Conservation (phyloP, 2,888 invertebrate species). For the Anorthoa munda region DNA sequence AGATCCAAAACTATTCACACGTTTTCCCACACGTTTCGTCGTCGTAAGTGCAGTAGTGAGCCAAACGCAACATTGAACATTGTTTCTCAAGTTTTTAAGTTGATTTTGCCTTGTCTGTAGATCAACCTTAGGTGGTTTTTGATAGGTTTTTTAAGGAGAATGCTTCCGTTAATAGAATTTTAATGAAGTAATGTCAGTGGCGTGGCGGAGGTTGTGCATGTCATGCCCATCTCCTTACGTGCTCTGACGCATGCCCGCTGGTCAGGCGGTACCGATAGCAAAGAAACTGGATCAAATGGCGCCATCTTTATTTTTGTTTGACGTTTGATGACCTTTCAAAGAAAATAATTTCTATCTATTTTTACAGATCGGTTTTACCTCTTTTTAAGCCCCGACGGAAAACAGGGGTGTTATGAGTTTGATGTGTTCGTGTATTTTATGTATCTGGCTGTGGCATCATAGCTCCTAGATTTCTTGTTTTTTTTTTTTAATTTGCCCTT, state of each 20-base stretch:
- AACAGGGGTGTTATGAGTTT: too few species aligned
- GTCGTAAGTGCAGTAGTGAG: conserved; percentile 10
- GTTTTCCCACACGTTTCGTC: neutral
- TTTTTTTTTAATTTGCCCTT: too few species aligned
- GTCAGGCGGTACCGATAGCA: conserved; percentile 73
- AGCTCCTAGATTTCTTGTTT: too few species aligned
- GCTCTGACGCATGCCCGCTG: conserved; percentile 80
- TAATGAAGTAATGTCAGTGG: conserved; percentile 90
- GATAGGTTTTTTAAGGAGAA: conserved; percentile 78
- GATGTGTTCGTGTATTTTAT: too few species aligned
- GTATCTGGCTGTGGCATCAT: too few species aligned
- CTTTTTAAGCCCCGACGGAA: too few species aligned
- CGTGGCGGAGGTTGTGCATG: conserved; percentile 84
- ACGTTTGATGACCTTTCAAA: too few species aligned
- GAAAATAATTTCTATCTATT: too few species aligned
- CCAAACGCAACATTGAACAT: conserved; percentile 48
- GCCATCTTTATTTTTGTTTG: neutral
- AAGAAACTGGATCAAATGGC: conserved; percentile 68
- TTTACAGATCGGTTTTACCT: too few species aligned
- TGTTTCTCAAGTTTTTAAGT: conserved; percentile 7
- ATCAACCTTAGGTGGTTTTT: conserved; percentile 52
- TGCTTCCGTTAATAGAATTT: conserved; percentile 91
- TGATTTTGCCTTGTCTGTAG: conserved; percentile 55
- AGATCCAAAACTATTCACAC: conserved; percentile 53
- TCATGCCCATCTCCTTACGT: conserved; percentile 89